Evolutionary conservation across 2,797 vertebrate species (phyloP).

Genomic region (Sebastes hubbsi): DNA sequence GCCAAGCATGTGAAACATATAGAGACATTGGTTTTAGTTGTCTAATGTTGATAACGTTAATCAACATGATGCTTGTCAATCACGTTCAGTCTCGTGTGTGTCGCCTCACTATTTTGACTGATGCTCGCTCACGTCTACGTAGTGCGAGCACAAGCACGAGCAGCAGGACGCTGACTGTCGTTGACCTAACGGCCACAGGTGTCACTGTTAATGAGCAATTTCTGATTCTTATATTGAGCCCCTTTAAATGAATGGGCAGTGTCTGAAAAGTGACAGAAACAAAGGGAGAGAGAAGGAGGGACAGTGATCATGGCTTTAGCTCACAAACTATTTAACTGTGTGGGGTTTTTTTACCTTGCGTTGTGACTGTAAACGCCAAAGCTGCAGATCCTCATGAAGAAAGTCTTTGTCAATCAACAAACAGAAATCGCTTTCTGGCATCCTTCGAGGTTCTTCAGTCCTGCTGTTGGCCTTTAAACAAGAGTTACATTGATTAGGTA

Average conservation of each 20-base stretch:
- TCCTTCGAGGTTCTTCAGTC: constrained; percentile 10
- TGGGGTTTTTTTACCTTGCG: constrained; percentile 18
- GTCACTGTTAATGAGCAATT: too few relatives aligned
- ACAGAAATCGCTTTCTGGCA: constrained; percentile 42
- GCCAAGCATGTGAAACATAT: too few relatives aligned
- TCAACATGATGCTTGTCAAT: too few relatives aligned
- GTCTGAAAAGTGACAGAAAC: background rate
- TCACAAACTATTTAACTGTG: background rate
- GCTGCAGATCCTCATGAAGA: constrained; percentile 8
- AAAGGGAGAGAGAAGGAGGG: background rate
- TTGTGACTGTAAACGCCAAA: constrained; percentile 22
- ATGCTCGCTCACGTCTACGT: too few relatives aligned
- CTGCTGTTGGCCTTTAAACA: constrained; percentile 50
- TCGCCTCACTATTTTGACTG: too few relatives aligned
- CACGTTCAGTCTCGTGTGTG: too few relatives aligned
- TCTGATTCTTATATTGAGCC: too few relatives aligned
- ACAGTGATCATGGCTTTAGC: background rate
- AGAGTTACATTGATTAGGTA: background rate
- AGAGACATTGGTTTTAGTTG: too few relatives aligned
- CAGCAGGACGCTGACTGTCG: too few relatives aligned
- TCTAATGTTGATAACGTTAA: too few relatives aligned
- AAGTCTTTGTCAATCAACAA: background rate
- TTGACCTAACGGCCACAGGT: too few relatives aligned
- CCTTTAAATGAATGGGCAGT: background rate
- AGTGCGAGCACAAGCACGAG: too few relatives aligned